Base-by-base conservation (phyloP, 2,113 vertebrate genomes). In the Chaenogobius annularis region DNA sequence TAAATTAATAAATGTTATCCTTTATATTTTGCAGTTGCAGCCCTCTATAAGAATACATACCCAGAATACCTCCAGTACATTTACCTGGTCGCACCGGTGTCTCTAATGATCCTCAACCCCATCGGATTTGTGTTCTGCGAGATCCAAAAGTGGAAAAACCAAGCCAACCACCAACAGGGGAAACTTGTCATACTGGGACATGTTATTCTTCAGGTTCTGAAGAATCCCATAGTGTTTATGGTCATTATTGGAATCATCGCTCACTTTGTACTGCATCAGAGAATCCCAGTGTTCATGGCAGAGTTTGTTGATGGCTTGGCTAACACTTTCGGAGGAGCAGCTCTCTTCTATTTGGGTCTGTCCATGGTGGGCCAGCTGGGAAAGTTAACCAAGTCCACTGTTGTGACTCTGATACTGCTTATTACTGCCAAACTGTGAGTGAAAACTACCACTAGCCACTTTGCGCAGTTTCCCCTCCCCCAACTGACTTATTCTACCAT, bases 341-440 rank as follows among this genome's bases (percentile, higher is more conserved):
- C 98, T 61, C 93, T 98, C 72, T 99, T 99, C 94, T 99, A 99
- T 85, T 92, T 99, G 85, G 98, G 98, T 81, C 92, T 99, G 26
- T 94, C 96, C 48, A 99, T 99, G 97, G 97, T 98, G 75, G 97
- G 97, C 71, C 96, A 99, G 89, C 92, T 98, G 70, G 93, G 91
- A 81, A 97, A 93, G 77, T 83, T 98, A 77, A 96, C 95, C 86
- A 96, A 93, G 84, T 94, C 95, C 75, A 95, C 96, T 26, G 95
- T 96, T 66, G 93, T 97, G 74, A 94, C 96, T 54, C 91, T 99
- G 70, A 97, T 96, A 86, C 93, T 98, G 79, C 97, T 99, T 86
- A 95, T 95, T 82, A 99, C 98, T 37, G 98, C 96, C 65, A 99
- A 99, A 95, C 93, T 99, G 98, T 99, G 88, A 98, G 98, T 97